These are phyloP conservation scores for Apoda limacodes DNA, from an alignment of 2,888 invertebrate species.

Conservation along the genomic window DNA sequence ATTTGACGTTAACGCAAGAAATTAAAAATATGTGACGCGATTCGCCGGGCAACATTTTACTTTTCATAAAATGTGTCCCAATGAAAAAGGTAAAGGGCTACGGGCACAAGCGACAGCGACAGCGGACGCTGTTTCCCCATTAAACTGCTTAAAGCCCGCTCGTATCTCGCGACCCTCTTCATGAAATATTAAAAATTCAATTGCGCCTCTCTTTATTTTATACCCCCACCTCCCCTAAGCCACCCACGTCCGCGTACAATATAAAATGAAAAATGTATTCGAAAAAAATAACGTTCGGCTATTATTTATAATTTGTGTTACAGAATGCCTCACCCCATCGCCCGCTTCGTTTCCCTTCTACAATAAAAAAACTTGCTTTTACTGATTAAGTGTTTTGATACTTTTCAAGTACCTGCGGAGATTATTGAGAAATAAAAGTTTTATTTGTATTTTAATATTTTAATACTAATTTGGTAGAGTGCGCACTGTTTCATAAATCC, in stretches of 20 bases:
- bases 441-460: too few species aligned
- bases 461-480: too few species aligned
- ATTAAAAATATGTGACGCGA: too few species aligned
- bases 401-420: too few species aligned
- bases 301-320: slow-evolving; percentile 65
- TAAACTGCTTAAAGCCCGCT: slow-evolving; percentile 49
- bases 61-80: too few species aligned
- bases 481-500: too few species aligned
- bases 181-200: slow-evolving; percentile 71
- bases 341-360: slow-evolving; percentile 13
- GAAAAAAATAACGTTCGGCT: slow-evolving; percentile 64
- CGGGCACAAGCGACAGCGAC: slow-evolving; percentile 20
- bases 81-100: too few species aligned
- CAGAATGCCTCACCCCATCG: slow-evolving; percentile 26
- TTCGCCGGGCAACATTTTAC: too few species aligned
- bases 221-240: slow-evolving; percentile 51
- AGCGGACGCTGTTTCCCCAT: slow-evolving; percentile 50
- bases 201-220: slow-evolving; percentile 71
- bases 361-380: too few species aligned
- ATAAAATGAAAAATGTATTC: slow-evolving; percentile 68
- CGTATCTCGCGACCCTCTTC: slow-evolving; percentile 54
- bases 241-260: slow-evolving; percentile 54
- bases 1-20: too few species aligned
- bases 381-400: too few species aligned
- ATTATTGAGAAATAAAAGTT: too few species aligned